phyloP scores from a whole-genome alignment of 1,140 invertebrate species.

The Idris sp. region DNA sequence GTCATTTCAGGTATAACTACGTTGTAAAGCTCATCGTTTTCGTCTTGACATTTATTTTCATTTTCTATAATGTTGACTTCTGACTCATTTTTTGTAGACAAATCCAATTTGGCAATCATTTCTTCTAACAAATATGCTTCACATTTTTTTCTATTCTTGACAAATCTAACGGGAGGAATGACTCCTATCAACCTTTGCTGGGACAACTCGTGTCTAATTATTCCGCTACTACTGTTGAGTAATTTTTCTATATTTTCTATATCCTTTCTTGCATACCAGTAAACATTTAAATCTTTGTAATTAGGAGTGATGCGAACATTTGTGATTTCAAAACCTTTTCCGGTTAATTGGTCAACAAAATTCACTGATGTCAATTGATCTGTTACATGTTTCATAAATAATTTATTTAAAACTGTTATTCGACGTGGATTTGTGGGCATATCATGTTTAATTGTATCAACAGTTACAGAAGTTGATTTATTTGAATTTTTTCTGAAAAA shows the following conservation, averaged over 20 bases:
- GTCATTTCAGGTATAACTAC: slow-evolving; percentile 80
- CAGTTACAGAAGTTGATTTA: no score
- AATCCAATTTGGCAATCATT: slow-evolving; percentile 81
- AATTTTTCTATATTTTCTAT: slow-evolving; percentile 73
- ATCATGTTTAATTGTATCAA: no score
- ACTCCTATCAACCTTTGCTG: slow-evolving; percentile 84
- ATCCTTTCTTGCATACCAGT: slow-evolving; percentile 81
- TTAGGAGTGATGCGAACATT: slow-evolving; percentile 82
- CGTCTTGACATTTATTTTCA: slow-evolving; percentile 71
- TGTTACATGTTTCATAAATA: slow-evolving; percentile 89
- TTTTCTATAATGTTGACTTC: slow-evolving; percentile 29
- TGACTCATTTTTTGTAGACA: slow-evolving; percentile 78
- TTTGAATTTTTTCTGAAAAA: no score
- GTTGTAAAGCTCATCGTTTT: slow-evolving; percentile 45
- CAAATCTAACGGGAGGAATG: slow-evolving; percentile 85
- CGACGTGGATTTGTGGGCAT: slow-evolving; percentile 73
- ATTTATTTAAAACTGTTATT: slow-evolving; percentile 83
- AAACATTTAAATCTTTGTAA: slow-evolving; percentile 83
- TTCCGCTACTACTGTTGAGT: slow-evolving; percentile 78
- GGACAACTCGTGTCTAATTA: slow-evolving; percentile 83
- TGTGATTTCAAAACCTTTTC: slow-evolving; percentile 83
- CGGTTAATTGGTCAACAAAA: slow-evolving; percentile 80
- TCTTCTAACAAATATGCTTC: slow-evolving; percentile 80
- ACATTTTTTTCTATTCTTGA: slow-evolving; percentile 81
- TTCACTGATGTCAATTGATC: slow-evolving; percentile 85